Conservation (phyloP, 2,888 invertebrate genomes). For the Ormyrus rosae region DNA sequence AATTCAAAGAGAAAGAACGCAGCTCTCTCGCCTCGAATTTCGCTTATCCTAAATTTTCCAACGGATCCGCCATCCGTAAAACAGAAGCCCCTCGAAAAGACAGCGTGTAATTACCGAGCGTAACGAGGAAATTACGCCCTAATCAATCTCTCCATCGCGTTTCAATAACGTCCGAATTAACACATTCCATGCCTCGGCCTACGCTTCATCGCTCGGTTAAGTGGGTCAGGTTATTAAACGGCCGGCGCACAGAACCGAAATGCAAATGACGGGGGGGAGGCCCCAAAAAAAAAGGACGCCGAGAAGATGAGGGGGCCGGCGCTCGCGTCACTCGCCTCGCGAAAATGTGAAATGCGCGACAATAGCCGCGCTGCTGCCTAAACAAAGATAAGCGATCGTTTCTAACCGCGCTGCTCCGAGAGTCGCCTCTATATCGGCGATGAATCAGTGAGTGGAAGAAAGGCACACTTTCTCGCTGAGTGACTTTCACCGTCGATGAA, state of each 20-base stretch:
- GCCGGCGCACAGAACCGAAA: not conserved
- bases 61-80: too few species aligned
- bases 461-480: constrained; percentile 74
- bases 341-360: constrained; percentile 18
- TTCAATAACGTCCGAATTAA: too few species aligned
- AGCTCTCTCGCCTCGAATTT: too few species aligned
- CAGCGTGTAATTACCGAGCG: too few species aligned
- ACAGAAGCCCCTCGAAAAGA: too few species aligned
- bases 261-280: not conserved
- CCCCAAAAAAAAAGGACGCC: not conserved
- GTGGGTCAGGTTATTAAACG: constrained; percentile 43
- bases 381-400: constrained; percentile 58
- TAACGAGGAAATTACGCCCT: too few species aligned
- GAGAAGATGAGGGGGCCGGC: too few species aligned
- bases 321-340: too few species aligned
- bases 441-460: constrained; percentile 74
- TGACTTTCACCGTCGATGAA: constrained; percentile 75
- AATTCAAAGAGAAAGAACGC: too few species aligned
- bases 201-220: not conserved
- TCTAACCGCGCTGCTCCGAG: constrained; percentile 53
- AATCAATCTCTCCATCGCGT: too few species aligned
- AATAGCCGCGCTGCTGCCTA: not conserved
- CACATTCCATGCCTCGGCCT: too few species aligned
- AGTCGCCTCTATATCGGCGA: constrained; percentile 60
- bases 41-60: too few species aligned